These are phyloP conservation scores for Girardinus metallicus DNA, from an alignment of 2,797 vertebrate species.

Conservation along the genomic window DNA sequence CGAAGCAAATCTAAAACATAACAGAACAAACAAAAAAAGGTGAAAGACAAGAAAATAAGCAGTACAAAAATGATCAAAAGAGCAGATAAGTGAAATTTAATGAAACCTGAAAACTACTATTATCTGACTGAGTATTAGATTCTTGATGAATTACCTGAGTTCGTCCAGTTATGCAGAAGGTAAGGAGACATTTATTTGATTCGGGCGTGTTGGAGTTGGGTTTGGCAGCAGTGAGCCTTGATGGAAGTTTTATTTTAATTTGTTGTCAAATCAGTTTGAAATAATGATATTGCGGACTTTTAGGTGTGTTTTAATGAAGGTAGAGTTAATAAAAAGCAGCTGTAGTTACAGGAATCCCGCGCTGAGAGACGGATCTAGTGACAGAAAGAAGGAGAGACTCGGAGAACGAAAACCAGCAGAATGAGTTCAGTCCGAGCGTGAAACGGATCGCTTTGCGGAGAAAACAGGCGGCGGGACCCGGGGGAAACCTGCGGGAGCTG, in stretches of 20 bases:
- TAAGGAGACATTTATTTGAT: background rate
- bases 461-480: constrained; percentile 44
- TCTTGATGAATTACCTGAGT: background rate
- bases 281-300: background rate
- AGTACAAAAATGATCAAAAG: no score
- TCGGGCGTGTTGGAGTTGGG: no score
- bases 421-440: background rate
- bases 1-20: no score
- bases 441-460: constrained; percentile 50
- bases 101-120: background rate
- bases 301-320: constrained; percentile 10
- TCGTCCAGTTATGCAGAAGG: no score
- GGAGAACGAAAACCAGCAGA: background rate
- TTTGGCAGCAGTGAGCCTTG: no score
- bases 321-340: background rate
- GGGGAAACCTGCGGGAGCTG: constrained; percentile 7
- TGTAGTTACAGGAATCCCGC: constrained; percentile 38
- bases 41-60: no score
- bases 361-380: constrained; percentile 28
- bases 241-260: no score
- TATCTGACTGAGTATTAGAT: no score
- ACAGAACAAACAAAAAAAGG: no score
- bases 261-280: background rate
- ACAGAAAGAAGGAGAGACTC: background rate
- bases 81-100: no score